A percentile compares a stretch with the other conserved stretches of the same genome.
phyloP scores from a whole-genome alignment of 2,888 invertebrate genomes.

The Caenorhabditis sp. region DNA sequence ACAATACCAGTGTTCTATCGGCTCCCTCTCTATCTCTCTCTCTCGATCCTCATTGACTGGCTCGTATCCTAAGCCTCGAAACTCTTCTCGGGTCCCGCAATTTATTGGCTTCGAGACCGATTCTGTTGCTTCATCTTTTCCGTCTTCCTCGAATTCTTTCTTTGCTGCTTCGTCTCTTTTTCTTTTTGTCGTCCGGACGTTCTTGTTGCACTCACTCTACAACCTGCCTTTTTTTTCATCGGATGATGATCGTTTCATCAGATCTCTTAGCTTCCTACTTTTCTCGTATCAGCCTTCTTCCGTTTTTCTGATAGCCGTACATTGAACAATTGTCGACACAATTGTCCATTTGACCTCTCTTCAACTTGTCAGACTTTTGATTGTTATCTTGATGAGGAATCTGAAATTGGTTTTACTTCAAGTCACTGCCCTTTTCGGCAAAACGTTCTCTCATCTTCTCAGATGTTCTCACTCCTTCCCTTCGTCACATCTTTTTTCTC shows the following conservation, averaged over 20 bases:
- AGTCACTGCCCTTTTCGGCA: neutral
- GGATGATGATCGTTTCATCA: neutral
- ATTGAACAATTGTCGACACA: neutral
- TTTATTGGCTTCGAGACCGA: slow-evolving; percentile 64
- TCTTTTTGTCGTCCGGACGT: slow-evolving; percentile 28
- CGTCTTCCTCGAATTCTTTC: slow-evolving; percentile 7
- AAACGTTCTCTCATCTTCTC: neutral
- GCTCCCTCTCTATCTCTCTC: slow-evolving; percentile 15
- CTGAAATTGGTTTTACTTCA: neutral
- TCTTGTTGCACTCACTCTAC: slow-evolving; percentile 51
- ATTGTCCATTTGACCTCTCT: neutral
- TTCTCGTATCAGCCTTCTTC: slow-evolving; percentile 20
- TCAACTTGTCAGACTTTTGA: neutral
- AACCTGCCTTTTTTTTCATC: slow-evolving; percentile 26
- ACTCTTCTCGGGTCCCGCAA: slow-evolving; percentile 37
- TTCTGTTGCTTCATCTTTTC: slow-evolving; percentile 24
- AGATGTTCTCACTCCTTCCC: neutral
- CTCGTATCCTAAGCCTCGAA: slow-evolving; percentile 26
- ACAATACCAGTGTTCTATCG: slow-evolving; percentile 72
- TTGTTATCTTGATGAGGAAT: neutral
- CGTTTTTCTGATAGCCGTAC: neutral
- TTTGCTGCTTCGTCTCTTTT: slow-evolving; percentile 26
- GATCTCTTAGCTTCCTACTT: slow-evolving; percentile 21
- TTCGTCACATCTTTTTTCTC: slow-evolving; percentile 23
- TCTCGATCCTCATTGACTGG: neutral